Percentiles rank a stretch among this genome's conserved stretches.
phyloP scores from a whole-genome alignment of 2,113 vertebrate species.

The Pantherophis guttatus region DNA sequence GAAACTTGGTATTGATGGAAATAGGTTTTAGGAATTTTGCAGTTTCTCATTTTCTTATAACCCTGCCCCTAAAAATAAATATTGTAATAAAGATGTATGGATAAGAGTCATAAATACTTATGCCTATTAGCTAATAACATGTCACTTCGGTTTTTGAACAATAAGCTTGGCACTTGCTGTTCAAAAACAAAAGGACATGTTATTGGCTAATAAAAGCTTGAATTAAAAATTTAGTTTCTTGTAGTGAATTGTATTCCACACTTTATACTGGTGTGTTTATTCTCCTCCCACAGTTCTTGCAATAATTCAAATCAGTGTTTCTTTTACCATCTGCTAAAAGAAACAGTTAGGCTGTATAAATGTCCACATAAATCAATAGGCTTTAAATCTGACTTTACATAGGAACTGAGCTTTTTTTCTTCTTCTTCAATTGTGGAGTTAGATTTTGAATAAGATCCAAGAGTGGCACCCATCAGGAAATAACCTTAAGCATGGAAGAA shows the following conservation, averaged over 20 bases:
- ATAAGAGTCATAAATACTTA: neutral
- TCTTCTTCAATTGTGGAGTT: slow-evolving; percentile 26
- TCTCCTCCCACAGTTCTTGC: slow-evolving; percentile 15
- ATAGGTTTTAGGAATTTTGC: too few relatives aligned
- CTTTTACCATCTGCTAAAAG: slow-evolving; percentile 21
- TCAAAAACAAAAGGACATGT: slow-evolving; percentile 11
- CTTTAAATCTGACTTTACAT: neutral
- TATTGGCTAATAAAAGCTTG: slow-evolving; percentile 14
- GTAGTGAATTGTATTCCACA: slow-evolving; percentile 23
- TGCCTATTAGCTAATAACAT: too few relatives aligned
- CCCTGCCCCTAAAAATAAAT: neutral
- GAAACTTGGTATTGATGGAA: too few relatives aligned
- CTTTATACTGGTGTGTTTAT: slow-evolving; percentile 11
- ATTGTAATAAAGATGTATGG: neutral
- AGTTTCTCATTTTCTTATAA: neutral
- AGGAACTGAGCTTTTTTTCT: neutral
- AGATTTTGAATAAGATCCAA: slow-evolving; percentile 34
- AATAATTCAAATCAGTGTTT: slow-evolving; percentile 24
- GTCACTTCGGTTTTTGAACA: too few relatives aligned
- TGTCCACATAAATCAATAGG: neutral
- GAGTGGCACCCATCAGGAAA: slow-evolving; percentile 23
- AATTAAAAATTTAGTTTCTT: slow-evolving; percentile 19
- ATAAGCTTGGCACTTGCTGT: neutral
- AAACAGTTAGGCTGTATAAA: neutral
- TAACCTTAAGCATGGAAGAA: neutral